Conservation (phyloP, 2,113 vertebrate species). For the Hypocryptadius cinnamomeus region DNA sequence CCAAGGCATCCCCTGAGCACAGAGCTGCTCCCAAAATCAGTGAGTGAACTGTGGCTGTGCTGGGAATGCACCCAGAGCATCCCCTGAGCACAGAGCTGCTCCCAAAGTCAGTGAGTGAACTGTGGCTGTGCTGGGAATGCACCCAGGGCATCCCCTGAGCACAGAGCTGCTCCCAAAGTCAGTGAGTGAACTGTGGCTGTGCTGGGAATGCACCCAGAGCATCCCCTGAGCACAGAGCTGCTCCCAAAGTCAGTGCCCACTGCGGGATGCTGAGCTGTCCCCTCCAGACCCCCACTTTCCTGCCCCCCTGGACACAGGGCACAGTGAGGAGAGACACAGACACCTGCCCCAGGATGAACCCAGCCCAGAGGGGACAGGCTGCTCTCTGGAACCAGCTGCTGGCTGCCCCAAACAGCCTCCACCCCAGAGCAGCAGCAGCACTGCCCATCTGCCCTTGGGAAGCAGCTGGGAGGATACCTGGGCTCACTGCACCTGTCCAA, state of each 20-base stretch:
- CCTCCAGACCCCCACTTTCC: fast-evolving
- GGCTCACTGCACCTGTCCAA: neutral
- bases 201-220: fast-evolving
- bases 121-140: fast-evolving
- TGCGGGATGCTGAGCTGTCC: neutral
- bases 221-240: neutral
- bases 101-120: neutral
- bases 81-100: neutral
- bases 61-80: fast-evolving
- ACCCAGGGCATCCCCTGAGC: neutral
- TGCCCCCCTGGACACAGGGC: fast-evolving
- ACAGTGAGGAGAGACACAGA: fast-evolving
- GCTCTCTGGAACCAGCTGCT: neutral
- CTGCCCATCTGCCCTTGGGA: neutral
- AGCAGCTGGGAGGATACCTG: neutral
- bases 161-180: neutral
- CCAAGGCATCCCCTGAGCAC: neutral
- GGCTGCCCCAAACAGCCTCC: neutral
- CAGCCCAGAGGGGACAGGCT: neutral
- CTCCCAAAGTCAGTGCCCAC: neutral
- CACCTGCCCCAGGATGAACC: neutral
- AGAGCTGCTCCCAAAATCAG: neutral
- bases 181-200: neutral
- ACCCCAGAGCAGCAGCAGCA: neutral
- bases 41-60: neutral